Evolutionary conservation across 2,113 vertebrate genomes (phyloP), one percentile per base, ranked within the genome.

Genomic region (Sminthopsis crassicaudata): DNA sequence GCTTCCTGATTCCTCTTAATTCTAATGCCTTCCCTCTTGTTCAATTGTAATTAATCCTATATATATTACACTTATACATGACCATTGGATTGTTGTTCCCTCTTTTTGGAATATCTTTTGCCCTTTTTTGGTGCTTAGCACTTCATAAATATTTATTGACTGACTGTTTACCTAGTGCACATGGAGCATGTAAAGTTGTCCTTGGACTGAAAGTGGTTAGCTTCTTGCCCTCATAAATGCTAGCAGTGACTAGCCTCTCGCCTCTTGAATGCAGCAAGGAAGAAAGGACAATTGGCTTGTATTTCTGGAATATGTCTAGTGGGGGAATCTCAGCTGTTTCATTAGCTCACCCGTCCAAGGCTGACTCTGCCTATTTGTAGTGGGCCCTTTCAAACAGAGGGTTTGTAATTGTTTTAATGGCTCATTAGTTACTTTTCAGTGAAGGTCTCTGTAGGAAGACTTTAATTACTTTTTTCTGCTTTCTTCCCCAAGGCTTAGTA

Each of bases 301-400:
- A 23, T 91, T 92, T 91, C 30, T 89, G 67, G 42, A 23, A 51
- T 12, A 3, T 90, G 0, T 6, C 48, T 93, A 25, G 30, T 67
- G 53, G 0, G 57, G 89, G 76, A 48, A 23, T 93, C 95, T 96
- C 90, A 95, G 8, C 10, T 3, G 90, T 48, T 25, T 92, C 84
- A n/a, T 91, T 93, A 95, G n/a, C 7, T 96, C 93, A 54, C 14
- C 26, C 10, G 54, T 10, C 89, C 53, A 93, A 76, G 93, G 46
- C 53, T 42, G 52, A 46, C 26, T 89, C 26, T 89, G 27, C 16
- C 16, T 27, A 2, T 91, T 92, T 36, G 46, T 12, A 27, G n/a
- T 91, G 11, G 90, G 11, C 30, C 57, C 0, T 1, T n/a, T 36
- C 54, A 6, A 22, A 36, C 50, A 2, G 42, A 14, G 14, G 42